Evolutionary conservation across 1,140 invertebrate genomes (phyloP), one percentile per base, ranked within the genome.

Genomic region (Epicauta chinensis): DNA sequence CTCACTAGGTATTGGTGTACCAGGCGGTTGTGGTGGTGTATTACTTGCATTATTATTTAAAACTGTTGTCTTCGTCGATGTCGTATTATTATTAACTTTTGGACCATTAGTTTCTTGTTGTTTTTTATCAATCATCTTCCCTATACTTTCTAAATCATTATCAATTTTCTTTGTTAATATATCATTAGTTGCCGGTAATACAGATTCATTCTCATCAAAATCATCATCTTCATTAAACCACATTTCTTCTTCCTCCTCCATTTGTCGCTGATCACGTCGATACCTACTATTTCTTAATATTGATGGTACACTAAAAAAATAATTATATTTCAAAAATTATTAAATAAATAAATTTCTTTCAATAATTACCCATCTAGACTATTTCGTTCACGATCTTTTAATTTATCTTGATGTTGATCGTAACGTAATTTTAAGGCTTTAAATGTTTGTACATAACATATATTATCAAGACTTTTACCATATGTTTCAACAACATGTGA

Each of bases 201-300:
- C 76, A 34, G 79, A 75, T 55, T 82, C 79, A 67, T 84, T 86
- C 64, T 97, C 93, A 57, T 95, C 91, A 60, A 91, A 84, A 63
- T 96, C 93, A 67, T 97, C 93, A 59, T 97, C 93, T 63, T 96
- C 91, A 68, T 95, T 95, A 73, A 98, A 98, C 94, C 94, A 98
- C 81, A 96, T 93, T 72, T 98, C 95, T 69, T 98, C 95, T 61
- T 98, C 95, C 65, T 97, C 93, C 39, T 98, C 94, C 54, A 97
- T 78, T 65, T 94, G 86, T 36, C 93, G 78, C 54, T 91, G 87
- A 74, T 98, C 94, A 39, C 93, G 80, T 58, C 93, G 77, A 72
- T 89, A 97, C 49, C 93, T 77, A 68, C 83, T 83, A 54, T 79
- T 86, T 61, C 89, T 76, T 56, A 92, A 74, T 64, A 92, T 83